Base-by-base conservation (phyloP, 2,797 vertebrate species). In the Falco berigora region DNA sequence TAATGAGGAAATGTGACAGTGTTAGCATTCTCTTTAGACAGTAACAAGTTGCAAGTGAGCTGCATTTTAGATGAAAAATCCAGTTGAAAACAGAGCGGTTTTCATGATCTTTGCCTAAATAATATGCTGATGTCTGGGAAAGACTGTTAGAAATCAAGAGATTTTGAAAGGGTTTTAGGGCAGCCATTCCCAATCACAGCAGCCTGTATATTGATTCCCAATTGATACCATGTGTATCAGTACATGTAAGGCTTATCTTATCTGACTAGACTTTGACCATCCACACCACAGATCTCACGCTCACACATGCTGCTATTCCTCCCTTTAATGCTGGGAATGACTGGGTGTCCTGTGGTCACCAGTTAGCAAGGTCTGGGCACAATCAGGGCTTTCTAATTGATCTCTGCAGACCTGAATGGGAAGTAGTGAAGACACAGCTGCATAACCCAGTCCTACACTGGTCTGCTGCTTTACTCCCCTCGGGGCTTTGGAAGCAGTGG, bases 1-100 rank as follows among this genome's bases (percentile, higher is more conserved):
- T 98, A 98, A 98, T 98, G 97, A 98, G 97, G 95, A 98, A 97
- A 98, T 97, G 97, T 97, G 97, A 97, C 88, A 86, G 93, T 72
- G 89, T 86, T 94, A 96, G 97, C 97, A 85, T 97, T 97, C 96
- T 97, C 97, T 96, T 97, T 94, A 96, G 94, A 98, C 96, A 96
- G 94, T 96, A 98, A 96, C 95, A 97, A 97, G 96, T 98, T 97
- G 95, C 19, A 82, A 98, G 96, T 88, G 97, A 97, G 91, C 96
- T 97, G 96, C 95, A 97, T 97, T 97, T 97, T 91, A 92, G 93
- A 96, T 94, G 69, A 95, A 94, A 97, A 97, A 94, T 88, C 74
- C 90, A 56, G 58, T 28, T 86, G 88, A 92, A 97, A 97, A 96
- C 59, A 71, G 84, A 64, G 42, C 46, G 21, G 74, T 92, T 83